Conservation (phyloP, 2,797 vertebrate genomes). For the Alcedo quadribrachys region DNA sequence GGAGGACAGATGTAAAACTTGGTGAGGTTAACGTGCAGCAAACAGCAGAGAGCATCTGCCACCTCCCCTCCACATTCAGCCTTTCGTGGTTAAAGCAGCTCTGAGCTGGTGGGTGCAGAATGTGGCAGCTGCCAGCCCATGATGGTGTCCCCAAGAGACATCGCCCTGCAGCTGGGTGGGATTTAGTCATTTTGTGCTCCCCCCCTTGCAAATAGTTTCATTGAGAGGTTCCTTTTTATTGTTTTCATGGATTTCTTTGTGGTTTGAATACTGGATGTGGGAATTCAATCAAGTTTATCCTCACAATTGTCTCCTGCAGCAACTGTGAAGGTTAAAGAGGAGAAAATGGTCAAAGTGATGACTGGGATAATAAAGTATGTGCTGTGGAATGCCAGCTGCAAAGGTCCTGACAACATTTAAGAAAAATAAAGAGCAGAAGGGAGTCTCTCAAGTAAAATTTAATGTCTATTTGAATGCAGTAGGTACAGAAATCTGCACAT, state of each 20-base stretch:
- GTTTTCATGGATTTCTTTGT: not conserved
- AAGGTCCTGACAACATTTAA: not conserved
- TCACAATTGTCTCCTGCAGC: not conserved
- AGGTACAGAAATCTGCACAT: accelerated
- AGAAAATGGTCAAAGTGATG: not conserved
- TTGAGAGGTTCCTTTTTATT: not conserved
- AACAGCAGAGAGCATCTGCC: not conserved
- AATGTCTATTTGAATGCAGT: accelerated
- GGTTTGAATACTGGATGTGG: not conserved
- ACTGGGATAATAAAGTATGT: not conserved
- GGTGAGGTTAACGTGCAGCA: not conserved
- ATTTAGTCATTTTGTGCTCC: not conserved
- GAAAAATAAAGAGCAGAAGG: not conserved
- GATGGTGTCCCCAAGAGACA: not conserved
- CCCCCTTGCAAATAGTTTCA: not conserved
- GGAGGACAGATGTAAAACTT: not conserved
- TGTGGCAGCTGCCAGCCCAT: not conserved
- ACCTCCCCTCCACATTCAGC: not conserved
- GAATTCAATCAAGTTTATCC: not conserved
- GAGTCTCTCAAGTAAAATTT: not conserved
- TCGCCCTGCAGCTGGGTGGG: not conserved
- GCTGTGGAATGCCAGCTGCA: not conserved
- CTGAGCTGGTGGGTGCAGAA: not conserved
- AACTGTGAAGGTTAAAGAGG: constrained; percentile 5
- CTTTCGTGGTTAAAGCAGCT: not conserved